Evolutionary conservation across 2,113 vertebrate genomes (phyloP).

Genomic region (Lichenostomus cassidix): DNA sequence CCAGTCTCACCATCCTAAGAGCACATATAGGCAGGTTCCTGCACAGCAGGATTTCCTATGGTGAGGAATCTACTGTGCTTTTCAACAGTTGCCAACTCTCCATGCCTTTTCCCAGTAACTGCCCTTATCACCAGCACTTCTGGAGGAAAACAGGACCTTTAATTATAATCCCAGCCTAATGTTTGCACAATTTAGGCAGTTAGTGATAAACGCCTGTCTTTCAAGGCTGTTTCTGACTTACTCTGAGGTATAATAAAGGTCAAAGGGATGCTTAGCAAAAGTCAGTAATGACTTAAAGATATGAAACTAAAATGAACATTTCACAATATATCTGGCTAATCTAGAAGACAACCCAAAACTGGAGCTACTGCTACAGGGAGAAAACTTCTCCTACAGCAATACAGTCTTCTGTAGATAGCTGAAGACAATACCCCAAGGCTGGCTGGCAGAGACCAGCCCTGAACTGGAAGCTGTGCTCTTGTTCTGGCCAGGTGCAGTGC

Average conservation of each 20-base stretch:
- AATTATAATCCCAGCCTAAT: neutral
- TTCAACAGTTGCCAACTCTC: neutral
- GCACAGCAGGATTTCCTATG: neutral
- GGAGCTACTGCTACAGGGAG: neutral
- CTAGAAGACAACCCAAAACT: neutral
- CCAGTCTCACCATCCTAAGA: neutral
- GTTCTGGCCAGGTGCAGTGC: fast-evolving
- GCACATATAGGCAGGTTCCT: neutral
- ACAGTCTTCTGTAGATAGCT: neutral
- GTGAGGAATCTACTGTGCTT: neutral
- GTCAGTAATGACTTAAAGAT: neutral
- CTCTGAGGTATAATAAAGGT: neutral
- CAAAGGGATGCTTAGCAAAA: neutral
- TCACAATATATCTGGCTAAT: neutral
- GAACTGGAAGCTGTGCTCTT: neutral
- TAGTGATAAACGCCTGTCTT: neutral
- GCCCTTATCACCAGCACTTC: neutral
- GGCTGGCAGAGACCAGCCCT: neutral
- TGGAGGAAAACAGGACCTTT: neutral
- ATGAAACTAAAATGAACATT: neutral
- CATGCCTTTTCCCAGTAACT: neutral
- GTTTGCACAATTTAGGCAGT: neutral
- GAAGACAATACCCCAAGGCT: neutral
- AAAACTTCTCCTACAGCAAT: neutral
- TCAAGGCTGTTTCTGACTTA: neutral